Conservation (phyloP, 2,888 invertebrate species). For the Gari tellinella region DNA sequence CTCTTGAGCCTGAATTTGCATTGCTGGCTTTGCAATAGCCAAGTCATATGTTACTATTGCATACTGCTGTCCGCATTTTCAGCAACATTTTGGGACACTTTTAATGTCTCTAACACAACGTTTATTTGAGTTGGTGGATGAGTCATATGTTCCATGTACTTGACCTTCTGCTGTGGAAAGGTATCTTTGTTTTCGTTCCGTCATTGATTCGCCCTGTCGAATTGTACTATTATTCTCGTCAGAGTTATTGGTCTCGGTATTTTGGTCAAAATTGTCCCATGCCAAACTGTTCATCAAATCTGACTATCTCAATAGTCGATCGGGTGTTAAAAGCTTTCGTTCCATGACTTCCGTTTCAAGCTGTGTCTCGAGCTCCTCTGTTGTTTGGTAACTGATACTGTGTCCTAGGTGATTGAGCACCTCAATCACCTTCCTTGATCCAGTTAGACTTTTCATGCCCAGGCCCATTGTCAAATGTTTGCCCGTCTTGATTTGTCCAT, state of each 20-base stretch:
- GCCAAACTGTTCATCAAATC: slow-evolving; percentile 37
- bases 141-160: no score
- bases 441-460: slow-evolving; percentile 3
- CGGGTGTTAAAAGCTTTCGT: slow-evolving; percentile 15
- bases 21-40: slow-evolving; percentile 46
- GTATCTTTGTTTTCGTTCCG: no score
- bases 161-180: slow-evolving; percentile 44
- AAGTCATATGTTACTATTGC: no score
- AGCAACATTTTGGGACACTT: slow-evolving; percentile 38
- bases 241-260: slow-evolving; percentile 48
- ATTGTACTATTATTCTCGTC: no score
- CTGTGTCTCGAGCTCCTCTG: neutral
- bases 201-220: no score
- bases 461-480: neutral
- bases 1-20: no score
- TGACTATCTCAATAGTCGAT: slow-evolving; percentile 25
- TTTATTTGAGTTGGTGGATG: slow-evolving; percentile 47
- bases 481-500: neutral
- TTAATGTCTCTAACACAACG: slow-evolving; percentile 53
- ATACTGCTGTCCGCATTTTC: slow-evolving; percentile 26
- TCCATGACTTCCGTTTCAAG: neutral
- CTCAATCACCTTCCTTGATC: neutral
- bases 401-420: neutral
- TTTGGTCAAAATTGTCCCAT: slow-evolving; percentile 56
- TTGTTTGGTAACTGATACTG: neutral